These are phyloP conservation scores for Tupaia chinensis DNA, from an alignment of 2,113 vertebrate species.

Conservation along the genomic window DNA sequence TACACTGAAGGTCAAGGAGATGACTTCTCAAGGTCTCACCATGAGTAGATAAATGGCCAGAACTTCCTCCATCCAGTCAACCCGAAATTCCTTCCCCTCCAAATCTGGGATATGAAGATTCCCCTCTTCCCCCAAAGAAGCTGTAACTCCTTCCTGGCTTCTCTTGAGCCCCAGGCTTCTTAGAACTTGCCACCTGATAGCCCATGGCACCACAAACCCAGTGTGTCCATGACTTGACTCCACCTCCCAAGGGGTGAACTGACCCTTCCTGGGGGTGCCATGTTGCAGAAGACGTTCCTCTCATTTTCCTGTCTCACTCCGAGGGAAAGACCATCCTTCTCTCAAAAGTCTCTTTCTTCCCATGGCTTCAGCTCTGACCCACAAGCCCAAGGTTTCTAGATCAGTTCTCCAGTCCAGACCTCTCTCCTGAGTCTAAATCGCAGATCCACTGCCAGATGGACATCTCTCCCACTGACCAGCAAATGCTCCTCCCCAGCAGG, in stretches of 20 bases:
- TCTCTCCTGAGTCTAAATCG: too few relatives aligned
- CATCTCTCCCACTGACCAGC: neutral
- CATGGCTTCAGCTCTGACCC: neutral
- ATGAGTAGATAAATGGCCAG: neutral
- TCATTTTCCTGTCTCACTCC: neutral
- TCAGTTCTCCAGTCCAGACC: neutral
- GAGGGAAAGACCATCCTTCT: neutral
- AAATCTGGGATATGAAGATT: neutral
- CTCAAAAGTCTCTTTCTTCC: too few relatives aligned
- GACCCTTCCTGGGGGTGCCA: neutral
- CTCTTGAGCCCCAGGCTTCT: neutral
- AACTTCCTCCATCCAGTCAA: neutral
- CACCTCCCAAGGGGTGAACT: neutral
- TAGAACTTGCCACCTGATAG: neutral
- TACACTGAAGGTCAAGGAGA: neutral
- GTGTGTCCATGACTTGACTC: neutral
- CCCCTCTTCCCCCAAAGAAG: neutral
- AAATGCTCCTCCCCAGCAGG: neutral
- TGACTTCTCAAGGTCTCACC: neutral
- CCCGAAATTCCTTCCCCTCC: neutral
- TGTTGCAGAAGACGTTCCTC: neutral
- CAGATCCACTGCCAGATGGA: neutral
- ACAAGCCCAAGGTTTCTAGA: neutral
- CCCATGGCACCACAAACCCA: too few relatives aligned
- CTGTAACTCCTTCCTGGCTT: neutral